phyloP scores from a whole-genome alignment of 1,140 invertebrate genomes.

The Neodiprion fabricii region DNA sequence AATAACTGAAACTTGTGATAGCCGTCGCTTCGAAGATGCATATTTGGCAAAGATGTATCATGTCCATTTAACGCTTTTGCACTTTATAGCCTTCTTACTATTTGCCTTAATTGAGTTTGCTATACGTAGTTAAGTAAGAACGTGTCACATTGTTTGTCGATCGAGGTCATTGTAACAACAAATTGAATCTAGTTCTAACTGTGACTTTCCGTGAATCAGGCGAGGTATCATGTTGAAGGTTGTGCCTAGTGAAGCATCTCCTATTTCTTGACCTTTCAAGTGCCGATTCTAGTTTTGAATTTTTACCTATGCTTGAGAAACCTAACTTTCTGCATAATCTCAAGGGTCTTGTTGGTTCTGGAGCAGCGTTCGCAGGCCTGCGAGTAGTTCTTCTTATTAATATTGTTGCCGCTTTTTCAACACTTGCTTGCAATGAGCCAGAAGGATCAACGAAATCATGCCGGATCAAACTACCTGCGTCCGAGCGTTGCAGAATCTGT shows the following conservation, averaged over 20 bases:
- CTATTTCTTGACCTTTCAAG: conserved; percentile 11
- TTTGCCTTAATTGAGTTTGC: conserved; percentile 37
- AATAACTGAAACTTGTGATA: conserved; percentile 31
- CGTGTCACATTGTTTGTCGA: too few relatives aligned
- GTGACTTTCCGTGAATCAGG: conserved; percentile 12
- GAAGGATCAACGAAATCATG: conserved; percentile 12
- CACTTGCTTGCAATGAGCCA: conserved; percentile 33
- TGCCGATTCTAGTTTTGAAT: conserved; percentile 25
- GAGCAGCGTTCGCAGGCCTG: conserved; percentile 18
- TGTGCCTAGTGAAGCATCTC: conserved; percentile 33
- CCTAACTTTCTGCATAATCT: conserved; percentile 36
- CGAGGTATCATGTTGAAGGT: background rate
- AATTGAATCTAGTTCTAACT: background rate
- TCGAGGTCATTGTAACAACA: too few relatives aligned
- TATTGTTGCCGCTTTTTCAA: conserved; percentile 24
- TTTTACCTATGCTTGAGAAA: conserved; percentile 37
- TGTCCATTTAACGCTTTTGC: too few relatives aligned
- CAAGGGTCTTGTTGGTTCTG: conserved; percentile 25
- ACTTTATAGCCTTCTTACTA: background rate
- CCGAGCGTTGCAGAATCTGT: conserved; percentile 40
- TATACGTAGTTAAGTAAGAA: conserved; percentile 20
- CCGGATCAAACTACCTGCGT: conserved; percentile 34
- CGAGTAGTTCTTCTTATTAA: conserved; percentile 23
- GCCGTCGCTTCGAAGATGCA: conserved; percentile 28
- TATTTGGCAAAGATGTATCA: background rate